phyloP scores from a whole-genome alignment of 2,113 vertebrate genomes.

The Micromys minutus region DNA sequence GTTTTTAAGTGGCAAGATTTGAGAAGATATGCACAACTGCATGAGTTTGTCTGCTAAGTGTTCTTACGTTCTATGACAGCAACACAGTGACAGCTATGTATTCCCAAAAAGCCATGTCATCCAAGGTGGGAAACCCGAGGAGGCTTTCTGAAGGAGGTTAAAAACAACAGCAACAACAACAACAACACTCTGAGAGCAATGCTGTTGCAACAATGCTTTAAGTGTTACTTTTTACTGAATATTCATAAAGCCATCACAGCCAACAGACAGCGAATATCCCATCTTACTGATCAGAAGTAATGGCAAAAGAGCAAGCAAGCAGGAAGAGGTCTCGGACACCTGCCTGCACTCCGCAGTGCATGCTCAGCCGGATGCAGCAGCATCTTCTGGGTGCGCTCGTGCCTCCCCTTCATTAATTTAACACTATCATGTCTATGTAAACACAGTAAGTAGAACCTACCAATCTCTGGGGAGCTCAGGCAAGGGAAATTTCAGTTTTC shows the following conservation, averaged over 20 bases:
- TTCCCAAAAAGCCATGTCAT: neutral
- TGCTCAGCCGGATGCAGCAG: neutral
- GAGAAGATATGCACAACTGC: neutral
- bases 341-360: neutral
- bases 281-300: neutral
- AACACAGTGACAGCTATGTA: neutral
- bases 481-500: conserved; percentile 68
- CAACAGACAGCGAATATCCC: neutral
- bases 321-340: neutral
- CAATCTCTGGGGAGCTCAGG: conserved; percentile 63
- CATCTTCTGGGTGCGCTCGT: neutral
- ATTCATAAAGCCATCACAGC: neutral
- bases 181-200: neutral
- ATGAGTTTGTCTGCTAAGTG: neutral
- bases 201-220: neutral
- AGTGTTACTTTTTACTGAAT: neutral
- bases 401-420: conserved; percentile 78
- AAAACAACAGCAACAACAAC: no score
- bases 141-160: neutral
- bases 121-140: neutral
- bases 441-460: conserved; percentile 74
- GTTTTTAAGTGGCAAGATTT: neutral
- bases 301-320: no score
- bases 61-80: neutral
- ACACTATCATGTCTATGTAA: conserved; percentile 67